Base-by-base conservation (phyloP, 92 coral and sea anemone species). In the Isaurus tuberculatus region DNA sequence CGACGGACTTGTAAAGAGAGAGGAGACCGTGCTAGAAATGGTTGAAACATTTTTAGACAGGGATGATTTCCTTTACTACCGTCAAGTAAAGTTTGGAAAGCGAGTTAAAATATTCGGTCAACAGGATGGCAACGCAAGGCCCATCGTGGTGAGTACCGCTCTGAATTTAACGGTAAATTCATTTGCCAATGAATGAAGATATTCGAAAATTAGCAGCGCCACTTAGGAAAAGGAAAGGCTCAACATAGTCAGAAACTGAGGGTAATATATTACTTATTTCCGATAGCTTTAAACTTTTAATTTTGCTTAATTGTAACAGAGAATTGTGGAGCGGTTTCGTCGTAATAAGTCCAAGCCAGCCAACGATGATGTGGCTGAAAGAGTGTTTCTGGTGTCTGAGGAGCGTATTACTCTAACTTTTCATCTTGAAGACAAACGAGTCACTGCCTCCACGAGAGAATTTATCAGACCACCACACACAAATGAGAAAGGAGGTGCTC, bases 81-180 rank as follows among this genome's bases (percentile, higher is more conserved):
- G 98, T 28, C 98, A 94, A 25, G 97, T 97, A 71, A 90, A 90
- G 5, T 97, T 97, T 73, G 98, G 98, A 66, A 92, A 91, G 71
- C 86, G 99, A 31, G 90, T 91, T 30, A 97, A 97, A 90, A 97
- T 94, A 79, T 97, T 97, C 91, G 99, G 99, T 9, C 99, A 98
- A 6, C 99, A 97, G 65, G 97, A 94, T 23, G 92, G 89, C 64
- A 97, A 92, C 68, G 79, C 86, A 30, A 88, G 99, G 63, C 99
- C 99, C 13, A 94, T 97, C 1, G 83, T 94, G 91, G 99, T 96
- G 87, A 63, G 94, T 65, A 8, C 6, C 8, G 44, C 10, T 40
- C 10, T 40, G 4, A 40, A 5, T 1, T 40, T 40, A 40, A 1
- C 1, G 10, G 9, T 5, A 1, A 7, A 69, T 2, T n/a, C n/a